Base-by-base conservation (phyloP, 1,140 invertebrate genomes). In the Drosophila nigrodunni region DNA sequence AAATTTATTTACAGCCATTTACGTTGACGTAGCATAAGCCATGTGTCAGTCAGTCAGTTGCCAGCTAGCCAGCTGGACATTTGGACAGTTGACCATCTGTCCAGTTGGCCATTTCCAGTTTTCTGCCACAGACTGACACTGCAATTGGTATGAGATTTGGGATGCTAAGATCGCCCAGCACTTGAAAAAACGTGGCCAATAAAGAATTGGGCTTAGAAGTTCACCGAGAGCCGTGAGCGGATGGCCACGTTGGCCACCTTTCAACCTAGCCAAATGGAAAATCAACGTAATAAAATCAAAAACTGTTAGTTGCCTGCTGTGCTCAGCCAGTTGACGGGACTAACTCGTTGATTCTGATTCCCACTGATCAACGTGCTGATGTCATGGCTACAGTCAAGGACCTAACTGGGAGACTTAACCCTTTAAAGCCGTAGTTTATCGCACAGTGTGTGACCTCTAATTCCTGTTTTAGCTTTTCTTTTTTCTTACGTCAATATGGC, bases 1-100 rank as follows among this genome's bases (percentile, higher is more conserved):
- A 89, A 88, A 88, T 88, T 88, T 88, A 88, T 88, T 89, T 88
- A 80, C 85, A 86, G 75, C 71, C 82, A 78, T 81, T 87, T 83
- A 87, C 73, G 83, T 88, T 87, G 80, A 85, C 76, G 82, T 74
- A 68, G 77, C 82, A 82, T 86, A 86, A 86, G 80, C 85, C 86
- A 81, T 81, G 80, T 89, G 85, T 89, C 82, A 88, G 82, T 87
- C 83, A 88, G 65, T 18, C 71, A 70, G 66, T 52, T 44, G 37
- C 37, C 18, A 62, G 41, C 52, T 37, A 21, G 59, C 46, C 9
- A 43, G 60, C 18, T 39, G 47, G 25, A 30, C 25, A 30, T 2
- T 30, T 30, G 25, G 25, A 5, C 25, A 30, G 3, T 30, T 30
- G 44, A 35, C 37, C 35, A 41, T 41, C 57, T 65, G 57, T 35